Conservation (phyloP, 2,888 invertebrate genomes). For the Microctonus hyperodae region DNA sequence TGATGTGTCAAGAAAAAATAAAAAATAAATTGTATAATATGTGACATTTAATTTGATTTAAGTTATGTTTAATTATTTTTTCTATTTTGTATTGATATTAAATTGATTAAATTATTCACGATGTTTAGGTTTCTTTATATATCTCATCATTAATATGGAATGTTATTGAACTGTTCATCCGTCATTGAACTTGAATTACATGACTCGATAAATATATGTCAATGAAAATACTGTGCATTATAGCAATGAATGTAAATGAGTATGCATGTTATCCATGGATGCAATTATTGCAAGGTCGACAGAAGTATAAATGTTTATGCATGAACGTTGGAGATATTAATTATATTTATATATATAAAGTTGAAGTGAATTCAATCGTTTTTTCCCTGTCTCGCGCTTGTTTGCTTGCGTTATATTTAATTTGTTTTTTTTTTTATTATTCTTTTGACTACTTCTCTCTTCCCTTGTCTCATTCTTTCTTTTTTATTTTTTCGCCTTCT, state of each 20-base stretch:
- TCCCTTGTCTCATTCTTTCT: not conserved
- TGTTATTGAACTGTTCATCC: too few relatives aligned
- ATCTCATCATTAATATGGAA: too few relatives aligned
- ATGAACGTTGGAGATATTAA: not conserved
- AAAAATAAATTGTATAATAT: not conserved
- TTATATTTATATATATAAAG: not conserved
- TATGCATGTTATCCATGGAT: not conserved
- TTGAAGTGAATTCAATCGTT: slow-evolving; percentile 8
- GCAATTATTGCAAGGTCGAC: slow-evolving; percentile 6
- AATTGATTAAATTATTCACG: not conserved
- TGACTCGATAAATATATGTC: not conserved
- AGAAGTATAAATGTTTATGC: slow-evolving; percentile 1
- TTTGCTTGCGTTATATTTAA: not conserved
- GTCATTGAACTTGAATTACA: not conserved
- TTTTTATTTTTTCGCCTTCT: slow-evolving; percentile 1
- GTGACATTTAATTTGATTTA: slow-evolving; percentile 16
- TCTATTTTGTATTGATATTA: too few relatives aligned
- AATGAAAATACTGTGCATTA: not conserved
- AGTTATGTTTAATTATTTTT: too few relatives aligned
- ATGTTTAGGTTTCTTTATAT: slow-evolving; percentile 4
- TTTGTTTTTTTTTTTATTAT: too few relatives aligned
- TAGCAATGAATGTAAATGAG: not conserved
- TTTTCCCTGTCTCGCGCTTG: not conserved
- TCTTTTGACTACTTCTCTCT: too few relatives aligned
- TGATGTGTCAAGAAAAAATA: slow-evolving; percentile 13